These are phyloP conservation scores for Lasioglossum malachurum DNA, from an alignment of 2,888 invertebrate genomes.

Conservation along the genomic window DNA sequence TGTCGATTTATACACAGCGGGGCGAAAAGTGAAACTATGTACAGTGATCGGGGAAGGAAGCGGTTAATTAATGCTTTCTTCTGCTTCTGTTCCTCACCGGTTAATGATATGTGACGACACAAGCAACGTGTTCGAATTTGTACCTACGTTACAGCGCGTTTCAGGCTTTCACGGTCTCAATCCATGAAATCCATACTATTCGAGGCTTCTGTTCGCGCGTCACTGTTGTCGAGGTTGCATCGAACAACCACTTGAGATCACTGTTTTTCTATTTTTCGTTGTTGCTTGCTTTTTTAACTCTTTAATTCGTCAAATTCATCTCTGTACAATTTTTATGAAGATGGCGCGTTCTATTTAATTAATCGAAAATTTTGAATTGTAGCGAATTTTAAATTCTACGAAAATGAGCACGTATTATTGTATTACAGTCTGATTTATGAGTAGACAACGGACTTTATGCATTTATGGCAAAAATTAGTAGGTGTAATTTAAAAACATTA, in stretches of 20 bases:
- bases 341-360: too few relatives aligned
- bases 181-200: background rate
- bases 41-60: conserved; percentile 1
- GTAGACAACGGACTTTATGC: too few relatives aligned
- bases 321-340: background rate
- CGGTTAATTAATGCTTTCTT: background rate
- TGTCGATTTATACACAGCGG: background rate
- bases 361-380: too few relatives aligned
- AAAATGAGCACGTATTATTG: background rate
- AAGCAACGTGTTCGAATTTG: conserved; percentile 44
- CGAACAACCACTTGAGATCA: background rate
- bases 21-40: background rate
- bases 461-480: too few relatives aligned
- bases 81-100: background rate
- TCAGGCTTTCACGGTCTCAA: background rate
- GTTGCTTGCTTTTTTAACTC: background rate
- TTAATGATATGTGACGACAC: conserved; percentile 63
- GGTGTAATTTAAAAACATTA: too few relatives aligned
- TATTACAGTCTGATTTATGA: background rate
- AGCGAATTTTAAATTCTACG: background rate
- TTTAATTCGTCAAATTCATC: background rate
- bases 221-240: background rate
- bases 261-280: background rate
- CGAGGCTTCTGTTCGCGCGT: background rate
- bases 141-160: conserved; percentile 26